Evolutionary conservation across 1,140 invertebrate genomes (phyloP), one percentile per base, ranked within the genome.

Genomic region (Drosophila nikananu): DNA sequence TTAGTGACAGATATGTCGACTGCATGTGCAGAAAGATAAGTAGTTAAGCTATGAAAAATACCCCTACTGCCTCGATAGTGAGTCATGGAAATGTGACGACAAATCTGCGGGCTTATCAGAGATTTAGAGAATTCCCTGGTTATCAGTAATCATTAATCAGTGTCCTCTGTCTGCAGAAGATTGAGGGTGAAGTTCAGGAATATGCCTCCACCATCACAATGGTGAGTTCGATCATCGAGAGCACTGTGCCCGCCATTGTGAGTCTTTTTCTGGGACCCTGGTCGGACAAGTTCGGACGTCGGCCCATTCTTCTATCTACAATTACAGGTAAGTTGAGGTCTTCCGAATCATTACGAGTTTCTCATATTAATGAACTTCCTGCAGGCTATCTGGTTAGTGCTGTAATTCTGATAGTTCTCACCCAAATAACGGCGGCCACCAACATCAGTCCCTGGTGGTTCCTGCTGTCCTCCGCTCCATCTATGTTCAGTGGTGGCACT

Each of bases 211-310:
- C 94, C 72, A 94, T 96, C 39, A 86, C 94, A 2, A 95, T 95
- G 92, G 91, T 94, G 0, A 94, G 94, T 75, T 94, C 94, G 10
- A 91, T 96, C 0, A 80, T 96, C 35, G 95, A 96, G 79, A 95
- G 94, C 41, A 92, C 96, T 41, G 92, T 95, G 46, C 95, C 95
- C 9, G 94, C 95, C 1, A 70, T 96, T 35, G 81, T 96, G 0
- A 95, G 95, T 59, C 92, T 96, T 5, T 96, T 96, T 82, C 78
- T 96, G 27, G 96, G 96, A 42, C 95, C 96, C 5, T 96, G 96
- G 96, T 96, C 96, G 62, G 96, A 96, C 81, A 94, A 93, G 49
- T 94, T 96, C 93, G 96, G 96, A 44, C 94, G 96, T 17, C 95
- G 96, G 79, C 95, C 95, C 15, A 91, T 96, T 49, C 79, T 97